Conservation (phyloP, 2,888 invertebrate species). For the Dasypogon diadema region DNA sequence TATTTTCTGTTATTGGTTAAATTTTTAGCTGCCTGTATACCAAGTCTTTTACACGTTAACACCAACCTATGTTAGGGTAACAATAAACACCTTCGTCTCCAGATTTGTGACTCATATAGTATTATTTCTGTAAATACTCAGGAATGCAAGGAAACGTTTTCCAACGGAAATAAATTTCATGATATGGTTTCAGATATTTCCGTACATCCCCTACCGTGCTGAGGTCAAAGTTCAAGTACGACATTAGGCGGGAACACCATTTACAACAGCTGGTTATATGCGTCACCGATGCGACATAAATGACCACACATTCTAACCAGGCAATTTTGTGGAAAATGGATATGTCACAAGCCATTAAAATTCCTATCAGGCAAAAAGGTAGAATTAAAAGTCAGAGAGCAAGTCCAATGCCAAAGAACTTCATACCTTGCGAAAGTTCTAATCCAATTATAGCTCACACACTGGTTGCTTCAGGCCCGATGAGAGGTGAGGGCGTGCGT, state of each 20-base stretch:
- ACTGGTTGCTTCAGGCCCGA: slow-evolving; percentile 20
- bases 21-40: too few relatives aligned
- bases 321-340: not conserved
- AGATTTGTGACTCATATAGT: too few relatives aligned
- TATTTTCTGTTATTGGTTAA: too few relatives aligned
- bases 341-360: slow-evolving; percentile 30
- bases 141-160: too few relatives aligned
- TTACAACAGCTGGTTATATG: not conserved
- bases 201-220: too few relatives aligned
- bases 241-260: not conserved
- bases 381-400: slow-evolving; percentile 31
- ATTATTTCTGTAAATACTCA: too few relatives aligned
- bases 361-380: slow-evolving; percentile 31
- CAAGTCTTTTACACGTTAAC: too few relatives aligned
- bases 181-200: too few relatives aligned
- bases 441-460: slow-evolving; percentile 38
- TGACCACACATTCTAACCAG: not conserved
- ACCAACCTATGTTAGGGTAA: too few relatives aligned
- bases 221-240: slow-evolving; percentile 20
- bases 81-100: too few relatives aligned
- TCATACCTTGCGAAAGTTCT: not conserved
- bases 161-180: too few relatives aligned
- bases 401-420: slow-evolving; percentile 30
- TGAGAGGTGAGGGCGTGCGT: not conserved
- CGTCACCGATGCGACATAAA: not conserved